These are phyloP conservation scores for Gymnogyps californianus DNA, from an alignment of 2,113 vertebrate species.

Conservation along the genomic window DNA sequence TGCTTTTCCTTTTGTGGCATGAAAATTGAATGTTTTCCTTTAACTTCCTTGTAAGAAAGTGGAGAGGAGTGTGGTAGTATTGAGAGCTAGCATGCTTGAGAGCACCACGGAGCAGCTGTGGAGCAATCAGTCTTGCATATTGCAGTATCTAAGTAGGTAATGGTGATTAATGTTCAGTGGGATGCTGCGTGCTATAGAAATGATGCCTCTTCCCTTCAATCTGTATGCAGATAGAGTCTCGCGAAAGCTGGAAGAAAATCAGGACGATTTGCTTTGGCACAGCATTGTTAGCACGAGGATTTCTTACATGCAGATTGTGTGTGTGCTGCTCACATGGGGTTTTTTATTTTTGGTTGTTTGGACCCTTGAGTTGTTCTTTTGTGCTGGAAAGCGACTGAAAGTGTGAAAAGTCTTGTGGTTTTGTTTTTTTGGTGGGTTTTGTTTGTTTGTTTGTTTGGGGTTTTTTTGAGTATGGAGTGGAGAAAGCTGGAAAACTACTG, in stretches of 20 bases:
- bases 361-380: background rate
- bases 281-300: background rate
- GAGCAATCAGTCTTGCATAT: conserved; percentile 10
- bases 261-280: background rate
- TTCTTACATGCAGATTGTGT: background rate
- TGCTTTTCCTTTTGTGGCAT: background rate
- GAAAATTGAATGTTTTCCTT: background rate
- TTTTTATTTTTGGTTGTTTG: background rate
- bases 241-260: background rate
- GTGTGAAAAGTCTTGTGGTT: accelerated
- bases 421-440: background rate
- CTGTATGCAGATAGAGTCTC: background rate
- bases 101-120: background rate
- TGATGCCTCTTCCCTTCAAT: background rate
- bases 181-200: background rate
- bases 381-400: background rate
- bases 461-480: background rate
- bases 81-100: background rate
- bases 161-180: conserved; percentile 32
- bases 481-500: background rate
- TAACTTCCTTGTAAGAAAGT: background rate
- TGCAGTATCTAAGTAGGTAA: conserved; percentile 22
- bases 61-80: background rate
- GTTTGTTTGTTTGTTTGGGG: background rate
- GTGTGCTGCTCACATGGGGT: background rate